Evolutionary conservation across 2,797 vertebrate genomes (phyloP).

Genomic region (Odontamblyopus lacepedii): DNA sequence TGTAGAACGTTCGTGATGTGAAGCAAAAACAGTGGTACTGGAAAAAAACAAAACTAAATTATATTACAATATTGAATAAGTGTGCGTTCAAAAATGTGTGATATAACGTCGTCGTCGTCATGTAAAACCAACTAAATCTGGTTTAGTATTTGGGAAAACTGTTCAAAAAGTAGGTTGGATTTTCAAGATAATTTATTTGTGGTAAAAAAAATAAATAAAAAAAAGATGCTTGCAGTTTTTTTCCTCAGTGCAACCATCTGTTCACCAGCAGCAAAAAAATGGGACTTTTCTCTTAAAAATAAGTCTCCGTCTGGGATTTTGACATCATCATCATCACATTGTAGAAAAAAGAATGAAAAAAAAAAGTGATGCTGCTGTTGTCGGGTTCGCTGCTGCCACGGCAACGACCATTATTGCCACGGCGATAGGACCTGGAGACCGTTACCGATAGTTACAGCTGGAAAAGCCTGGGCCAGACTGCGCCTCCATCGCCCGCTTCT

Average conservation of each 20-base stretch:
- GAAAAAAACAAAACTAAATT: background rate
- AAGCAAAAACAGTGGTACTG: background rate
- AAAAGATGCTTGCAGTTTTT: background rate
- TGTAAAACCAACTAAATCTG: background rate
- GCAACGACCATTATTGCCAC: constrained; percentile 63
- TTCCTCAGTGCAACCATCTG: background rate
- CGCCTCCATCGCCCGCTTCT: constrained; percentile 15
- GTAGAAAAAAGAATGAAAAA: constrained; percentile 24
- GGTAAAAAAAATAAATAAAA: background rate
- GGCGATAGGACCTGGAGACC: constrained; percentile 48
- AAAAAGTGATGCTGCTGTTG: constrained; percentile 43
- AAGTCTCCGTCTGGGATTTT: background rate
- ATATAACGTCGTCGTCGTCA: background rate
- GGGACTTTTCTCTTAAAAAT: background rate
- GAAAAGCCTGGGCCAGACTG: constrained; percentile 30
- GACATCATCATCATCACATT: constrained; percentile 5
- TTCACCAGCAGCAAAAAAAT: background rate
- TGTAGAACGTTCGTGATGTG: background rate
- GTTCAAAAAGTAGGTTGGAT: background rate
- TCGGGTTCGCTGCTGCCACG: constrained; percentile 65
- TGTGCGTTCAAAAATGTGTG: background rate
- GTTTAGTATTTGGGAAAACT: no score
- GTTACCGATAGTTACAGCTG: constrained; percentile 19
- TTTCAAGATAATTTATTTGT: background rate
- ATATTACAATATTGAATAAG: background rate